Percentiles rank a stretch among this genome's conserved stretches.
phyloP scores from a whole-genome alignment of 2,888 invertebrate genomes.

The Hypomecis punctinalis region DNA sequence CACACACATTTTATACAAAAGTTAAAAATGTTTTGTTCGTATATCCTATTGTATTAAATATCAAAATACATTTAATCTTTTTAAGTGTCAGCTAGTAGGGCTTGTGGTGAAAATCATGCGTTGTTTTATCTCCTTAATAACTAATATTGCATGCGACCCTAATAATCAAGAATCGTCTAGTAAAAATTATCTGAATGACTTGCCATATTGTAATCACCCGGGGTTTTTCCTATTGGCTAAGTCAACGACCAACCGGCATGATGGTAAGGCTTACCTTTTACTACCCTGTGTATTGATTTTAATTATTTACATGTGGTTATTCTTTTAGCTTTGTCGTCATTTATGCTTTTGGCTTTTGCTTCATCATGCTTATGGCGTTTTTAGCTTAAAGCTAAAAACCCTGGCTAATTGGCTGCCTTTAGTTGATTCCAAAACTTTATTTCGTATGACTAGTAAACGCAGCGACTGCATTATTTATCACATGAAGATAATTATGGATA shows the following conservation, averaged over 20 bases:
- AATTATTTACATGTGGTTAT: not conserved
- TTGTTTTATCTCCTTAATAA: constrained; percentile 3
- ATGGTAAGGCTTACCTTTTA: constrained; percentile 7
- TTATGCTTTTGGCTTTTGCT: not conserved
- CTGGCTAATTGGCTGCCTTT: too few species aligned
- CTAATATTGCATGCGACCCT: constrained; percentile 5
- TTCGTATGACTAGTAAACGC: too few species aligned
- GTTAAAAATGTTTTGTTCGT: too few species aligned
- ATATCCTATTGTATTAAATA: too few species aligned
- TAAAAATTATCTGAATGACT: constrained; percentile 7
- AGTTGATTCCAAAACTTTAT: too few species aligned
- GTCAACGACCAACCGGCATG: constrained; percentile 11
- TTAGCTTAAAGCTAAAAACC: too few species aligned
- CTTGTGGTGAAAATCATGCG: not conserved
- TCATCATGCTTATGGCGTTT: not conserved
- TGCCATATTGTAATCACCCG: not conserved
- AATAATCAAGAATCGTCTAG: constrained; percentile 5
- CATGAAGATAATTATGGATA: too few species aligned
- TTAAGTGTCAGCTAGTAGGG: not conserved
- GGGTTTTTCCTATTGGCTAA: not conserved
- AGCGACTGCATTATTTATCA: too few species aligned
- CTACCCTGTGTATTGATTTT: constrained; percentile 2
- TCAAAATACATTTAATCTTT: too few species aligned
- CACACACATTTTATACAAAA: too few species aligned
- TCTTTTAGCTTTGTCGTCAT: constrained; percentile 5